Percentiles rank a stretch among this genome's conserved stretches.
These are phyloP conservation scores for Platyura marginata DNA, from an alignment of 1,140 invertebrate species.

Conservation along the genomic window DNA sequence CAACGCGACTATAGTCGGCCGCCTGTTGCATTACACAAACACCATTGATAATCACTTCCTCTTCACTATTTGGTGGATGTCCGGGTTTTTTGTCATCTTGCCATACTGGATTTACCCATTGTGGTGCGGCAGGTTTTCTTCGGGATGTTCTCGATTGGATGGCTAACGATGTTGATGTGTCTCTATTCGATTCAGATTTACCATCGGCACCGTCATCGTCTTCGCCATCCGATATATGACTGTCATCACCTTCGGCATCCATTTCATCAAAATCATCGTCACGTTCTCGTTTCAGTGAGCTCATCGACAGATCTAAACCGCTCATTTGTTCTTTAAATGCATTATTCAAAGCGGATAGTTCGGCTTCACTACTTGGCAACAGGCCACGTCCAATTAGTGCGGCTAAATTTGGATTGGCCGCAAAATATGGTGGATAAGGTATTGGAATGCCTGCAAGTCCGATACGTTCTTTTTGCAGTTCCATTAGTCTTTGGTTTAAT, in stretches of 20 bases:
- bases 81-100: constrained; percentile 24
- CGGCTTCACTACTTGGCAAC: constrained; percentile 24
- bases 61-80: constrained; percentile 20
- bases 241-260: constrained; percentile 52
- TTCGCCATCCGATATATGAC: constrained; percentile 60
- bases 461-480: constrained; percentile 66
- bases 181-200: constrained; percentile 35
- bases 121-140: constrained; percentile 84
- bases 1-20: constrained; percentile 2
- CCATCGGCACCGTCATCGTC: constrained; percentile 35
- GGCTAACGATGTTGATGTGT: constrained; percentile 19
- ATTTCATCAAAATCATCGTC: constrained; percentile 50
- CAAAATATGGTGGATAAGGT: constrained; percentile 55
- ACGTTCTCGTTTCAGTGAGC: constrained; percentile 51
- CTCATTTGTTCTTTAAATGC: constrained; percentile 56
- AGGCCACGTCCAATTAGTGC: constrained; percentile 45
- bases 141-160: constrained; percentile 24
- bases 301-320: constrained; percentile 65
- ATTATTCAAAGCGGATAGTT: constrained; percentile 30
- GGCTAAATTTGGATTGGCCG: constrained; percentile 48
- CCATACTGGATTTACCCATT: constrained; percentile 92
- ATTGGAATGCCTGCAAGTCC: constrained; percentile 46
- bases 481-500: constrained; percentile 68
- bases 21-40: constrained; percentile 66
- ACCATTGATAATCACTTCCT: constrained; percentile 76